Evolutionary conservation across 2,113 vertebrate species (phyloP), one percentile per base, ranked within the genome.

Genomic region (Gavialis gangeticus): DNA sequence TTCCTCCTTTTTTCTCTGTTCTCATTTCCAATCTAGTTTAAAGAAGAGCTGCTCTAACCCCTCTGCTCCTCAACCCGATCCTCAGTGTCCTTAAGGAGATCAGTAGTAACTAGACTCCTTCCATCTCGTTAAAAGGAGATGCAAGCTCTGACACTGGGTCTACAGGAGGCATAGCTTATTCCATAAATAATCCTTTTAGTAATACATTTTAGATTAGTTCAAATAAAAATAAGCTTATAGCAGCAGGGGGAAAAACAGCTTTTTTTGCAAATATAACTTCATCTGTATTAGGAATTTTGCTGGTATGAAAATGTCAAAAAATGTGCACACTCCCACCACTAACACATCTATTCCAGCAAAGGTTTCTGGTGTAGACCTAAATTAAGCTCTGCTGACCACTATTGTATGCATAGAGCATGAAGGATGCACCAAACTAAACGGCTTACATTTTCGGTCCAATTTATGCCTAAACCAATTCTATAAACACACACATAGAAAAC

Each of bases 161-260:
- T 46, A 46, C 7, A 46, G 46, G 46, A 83, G 63, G 56, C 37
- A 79, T 1, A 76, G 30, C 73, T 82, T 79, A 60, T 63, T 81
- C 93, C 88, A 78, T 37, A 83, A 90, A 88, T 80, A 46, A 46
- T 90, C 66, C 71, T 73, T 94, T 88, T 92, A 90, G 92, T 90
- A 76, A 93, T 30, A 76, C 88, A 37, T 66, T 90, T 91, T 90
- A 83, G 56, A 91, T 78, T 59, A 85, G 37, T 7, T 46, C 56
- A 67, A 84, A 87, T 66, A 91, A 11, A 92, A 96, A 91, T 76
- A 84, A 82, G 58, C 58, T 88, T 54, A 0, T 67, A 93, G 71
- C 56, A 93, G 78, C 66, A 89, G 37, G 15, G 17, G 15, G 55
- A 79, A 28, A 62, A 60, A 75, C 73, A 75, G 12, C 0, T 11